These are phyloP conservation scores for Zaprionus ghesquierei DNA, from an alignment of 1,140 invertebrate genomes.

Conservation along the genomic window DNA sequence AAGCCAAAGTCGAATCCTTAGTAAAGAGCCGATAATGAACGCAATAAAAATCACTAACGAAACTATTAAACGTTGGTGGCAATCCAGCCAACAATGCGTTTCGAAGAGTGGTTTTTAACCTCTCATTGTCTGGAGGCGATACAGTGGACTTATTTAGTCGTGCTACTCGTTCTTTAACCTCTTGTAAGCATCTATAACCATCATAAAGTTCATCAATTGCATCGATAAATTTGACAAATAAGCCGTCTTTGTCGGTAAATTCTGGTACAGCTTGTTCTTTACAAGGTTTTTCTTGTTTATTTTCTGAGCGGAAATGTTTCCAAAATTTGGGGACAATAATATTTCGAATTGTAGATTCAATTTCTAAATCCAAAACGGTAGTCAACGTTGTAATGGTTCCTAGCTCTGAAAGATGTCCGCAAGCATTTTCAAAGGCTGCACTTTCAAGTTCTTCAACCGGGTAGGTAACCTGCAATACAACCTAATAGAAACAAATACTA, in stretches of 20 bases:
- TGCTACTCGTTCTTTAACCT: slow-evolving; percentile 34
- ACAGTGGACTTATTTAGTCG: slow-evolving; percentile 17
- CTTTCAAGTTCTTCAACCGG: slow-evolving; percentile 27
- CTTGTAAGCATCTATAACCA: slow-evolving; percentile 36
- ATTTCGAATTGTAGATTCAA: slow-evolving; percentile 57
- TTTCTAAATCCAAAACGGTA: slow-evolving; percentile 56
- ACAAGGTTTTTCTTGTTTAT: slow-evolving; percentile 5
- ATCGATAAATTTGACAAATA: slow-evolving; percentile 54
- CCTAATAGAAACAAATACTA: not conserved
- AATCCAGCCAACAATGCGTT: slow-evolving; percentile 88
- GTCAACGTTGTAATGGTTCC: slow-evolving; percentile 47
- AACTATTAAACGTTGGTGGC: slow-evolving; percentile 87
- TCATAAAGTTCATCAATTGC: slow-evolving; percentile 58
- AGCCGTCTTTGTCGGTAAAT: slow-evolving; percentile 42
- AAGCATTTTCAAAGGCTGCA: slow-evolving; percentile 48
- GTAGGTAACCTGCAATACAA: slow-evolving; percentile 15
- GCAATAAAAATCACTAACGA: slow-evolving; percentile 90
- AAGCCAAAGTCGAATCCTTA: slow-evolving; percentile 81
- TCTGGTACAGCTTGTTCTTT: slow-evolving; percentile 31
- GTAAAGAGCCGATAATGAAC: slow-evolving; percentile 90
- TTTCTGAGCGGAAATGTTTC: slow-evolving; percentile 52
- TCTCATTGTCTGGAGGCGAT: slow-evolving; percentile 3
- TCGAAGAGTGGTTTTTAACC: slow-evolving; percentile 81
- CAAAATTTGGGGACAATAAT: slow-evolving; percentile 70
- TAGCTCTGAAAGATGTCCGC: slow-evolving; percentile 41